These are phyloP conservation scores for Arothron firmamentum DNA, from an alignment of 2,113 vertebrate genomes.

Conservation along the genomic window DNA sequence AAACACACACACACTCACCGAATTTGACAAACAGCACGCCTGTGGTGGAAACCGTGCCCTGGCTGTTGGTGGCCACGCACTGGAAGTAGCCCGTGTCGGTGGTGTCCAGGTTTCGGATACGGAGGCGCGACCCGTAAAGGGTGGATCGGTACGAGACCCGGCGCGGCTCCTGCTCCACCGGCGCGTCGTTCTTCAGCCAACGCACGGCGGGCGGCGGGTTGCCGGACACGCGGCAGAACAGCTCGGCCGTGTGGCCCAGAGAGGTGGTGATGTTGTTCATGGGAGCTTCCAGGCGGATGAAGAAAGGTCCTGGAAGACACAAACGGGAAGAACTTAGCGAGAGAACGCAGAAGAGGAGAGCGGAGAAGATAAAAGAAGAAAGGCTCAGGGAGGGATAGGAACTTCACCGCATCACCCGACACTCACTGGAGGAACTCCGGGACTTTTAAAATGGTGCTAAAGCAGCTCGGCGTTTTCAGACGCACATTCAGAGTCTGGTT, in stretches of 20 bases:
- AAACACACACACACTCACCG: constrained; percentile 74
- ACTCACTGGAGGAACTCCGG: constrained; percentile 11
- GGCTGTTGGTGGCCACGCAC: constrained; percentile 87
- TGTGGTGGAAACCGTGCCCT: constrained; percentile 88
- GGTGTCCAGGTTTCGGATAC: constrained; percentile 94
- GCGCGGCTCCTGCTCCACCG: constrained; percentile 91
- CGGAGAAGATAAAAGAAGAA: neutral
- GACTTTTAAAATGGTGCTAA: constrained; percentile 20
- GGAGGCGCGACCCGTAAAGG: constrained; percentile 86
- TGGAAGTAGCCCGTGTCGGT: constrained; percentile 99
- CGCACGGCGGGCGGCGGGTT: constrained; percentile 83
- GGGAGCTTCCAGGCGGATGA: constrained; percentile 85
- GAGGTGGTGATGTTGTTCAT: constrained; percentile 99
- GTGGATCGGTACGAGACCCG: constrained; percentile 87
- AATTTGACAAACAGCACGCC: constrained; percentile 97
- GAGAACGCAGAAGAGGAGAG: neutral
- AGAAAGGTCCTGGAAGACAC: constrained; percentile 78
- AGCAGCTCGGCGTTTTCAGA: constrained; percentile 28
- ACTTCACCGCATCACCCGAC: constrained; percentile 39
- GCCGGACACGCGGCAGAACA: constrained; percentile 89
- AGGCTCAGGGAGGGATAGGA: constrained; percentile 21
- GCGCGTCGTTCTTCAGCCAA: constrained; percentile 97
- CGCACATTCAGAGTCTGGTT: constrained; percentile 35
- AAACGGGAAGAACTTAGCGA: neutral
- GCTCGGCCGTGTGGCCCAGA: constrained; percentile 88